Percentiles rank a stretch among this genome's conserved stretches.
These are phyloP conservation scores for Bubalus kerabau DNA, from an alignment of 2,113 vertebrate genomes.

Conservation along the genomic window DNA sequence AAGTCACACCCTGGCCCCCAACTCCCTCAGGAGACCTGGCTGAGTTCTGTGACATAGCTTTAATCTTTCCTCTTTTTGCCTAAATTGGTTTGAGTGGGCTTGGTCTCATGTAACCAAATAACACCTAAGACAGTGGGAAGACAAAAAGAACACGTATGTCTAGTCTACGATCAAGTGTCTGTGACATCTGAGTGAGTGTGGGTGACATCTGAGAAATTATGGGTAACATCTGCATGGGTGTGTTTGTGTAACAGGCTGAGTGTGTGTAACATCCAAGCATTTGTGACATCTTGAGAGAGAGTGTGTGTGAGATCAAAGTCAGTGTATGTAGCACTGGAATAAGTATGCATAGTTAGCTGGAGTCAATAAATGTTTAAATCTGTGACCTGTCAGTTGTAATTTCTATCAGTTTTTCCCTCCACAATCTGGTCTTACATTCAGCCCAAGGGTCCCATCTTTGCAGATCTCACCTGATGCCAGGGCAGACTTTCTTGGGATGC, in stretches of 20 bases:
- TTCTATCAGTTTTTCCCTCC: slow-evolving; percentile 61
- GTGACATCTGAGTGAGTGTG: slow-evolving; percentile 30
- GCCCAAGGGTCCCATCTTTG: slow-evolving; percentile 32
- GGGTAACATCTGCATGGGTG: slow-evolving; percentile 64
- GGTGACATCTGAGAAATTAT: slow-evolving; percentile 57
- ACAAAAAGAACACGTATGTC: background rate
- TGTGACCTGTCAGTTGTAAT: slow-evolving; percentile 71
- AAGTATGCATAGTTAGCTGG: slow-evolving; percentile 67
- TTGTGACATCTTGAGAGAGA: slow-evolving; percentile 71
- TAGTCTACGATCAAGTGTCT: background rate
- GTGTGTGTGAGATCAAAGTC: slow-evolving; percentile 70
- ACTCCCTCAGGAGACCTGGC: background rate
- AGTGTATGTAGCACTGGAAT: slow-evolving; percentile 57
- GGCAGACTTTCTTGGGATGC: background rate
- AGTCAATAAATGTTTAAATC: slow-evolving; percentile 77
- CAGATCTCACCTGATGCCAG: slow-evolving; percentile 14
- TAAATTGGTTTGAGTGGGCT: background rate
- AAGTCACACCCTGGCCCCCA: background rate
- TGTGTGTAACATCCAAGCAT: slow-evolving; percentile 69
- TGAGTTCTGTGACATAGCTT: background rate
- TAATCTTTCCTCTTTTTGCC: background rate
- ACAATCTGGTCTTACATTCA: slow-evolving; percentile 52
- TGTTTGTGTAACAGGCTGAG: slow-evolving; percentile 65
- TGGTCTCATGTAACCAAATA: background rate
- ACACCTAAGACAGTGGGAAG: background rate